Conservation (phyloP, 2,797 vertebrate species). For the Hozukius guyotensis region DNA sequence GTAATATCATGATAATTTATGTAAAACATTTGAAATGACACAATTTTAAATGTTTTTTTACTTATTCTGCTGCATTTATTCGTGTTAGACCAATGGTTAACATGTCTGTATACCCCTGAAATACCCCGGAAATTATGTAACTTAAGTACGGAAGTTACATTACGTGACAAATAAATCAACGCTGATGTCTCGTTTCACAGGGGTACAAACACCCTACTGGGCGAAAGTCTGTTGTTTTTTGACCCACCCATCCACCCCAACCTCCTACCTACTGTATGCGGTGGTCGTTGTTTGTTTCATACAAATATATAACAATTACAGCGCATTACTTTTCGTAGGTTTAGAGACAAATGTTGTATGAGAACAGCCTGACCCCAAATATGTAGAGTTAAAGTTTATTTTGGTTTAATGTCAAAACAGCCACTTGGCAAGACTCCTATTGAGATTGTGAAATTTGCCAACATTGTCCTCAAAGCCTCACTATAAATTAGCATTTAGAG, state of each 20-base stretch:
- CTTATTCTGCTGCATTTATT: neutral
- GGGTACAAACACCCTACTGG: too few species aligned
- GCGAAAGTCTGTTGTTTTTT: too few species aligned
- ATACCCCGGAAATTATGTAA: too few species aligned
- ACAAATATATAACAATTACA: too few species aligned
- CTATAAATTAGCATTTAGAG: neutral
- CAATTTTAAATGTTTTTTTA: neutral
- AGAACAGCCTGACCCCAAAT: neutral
- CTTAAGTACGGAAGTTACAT: too few species aligned
- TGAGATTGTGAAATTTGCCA: neutral
- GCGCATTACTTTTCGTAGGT: too few species aligned
- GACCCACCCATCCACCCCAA: too few species aligned
- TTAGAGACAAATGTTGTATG: too few species aligned
- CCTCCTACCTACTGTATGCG: too few species aligned
- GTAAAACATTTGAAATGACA: neutral
- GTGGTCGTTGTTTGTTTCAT: too few species aligned
- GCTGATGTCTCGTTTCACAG: too few species aligned
- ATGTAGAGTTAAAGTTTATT: neutral
- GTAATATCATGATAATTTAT: neutral
- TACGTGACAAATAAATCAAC: too few species aligned
- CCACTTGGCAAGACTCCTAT: neutral
- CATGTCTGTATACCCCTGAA: neutral
- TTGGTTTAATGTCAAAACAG: neutral
- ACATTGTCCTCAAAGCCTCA: neutral
- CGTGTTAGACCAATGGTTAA: neutral